Conservation (phyloP, 2,888 invertebrate genomes). For the Trachelus stipa region DNA sequence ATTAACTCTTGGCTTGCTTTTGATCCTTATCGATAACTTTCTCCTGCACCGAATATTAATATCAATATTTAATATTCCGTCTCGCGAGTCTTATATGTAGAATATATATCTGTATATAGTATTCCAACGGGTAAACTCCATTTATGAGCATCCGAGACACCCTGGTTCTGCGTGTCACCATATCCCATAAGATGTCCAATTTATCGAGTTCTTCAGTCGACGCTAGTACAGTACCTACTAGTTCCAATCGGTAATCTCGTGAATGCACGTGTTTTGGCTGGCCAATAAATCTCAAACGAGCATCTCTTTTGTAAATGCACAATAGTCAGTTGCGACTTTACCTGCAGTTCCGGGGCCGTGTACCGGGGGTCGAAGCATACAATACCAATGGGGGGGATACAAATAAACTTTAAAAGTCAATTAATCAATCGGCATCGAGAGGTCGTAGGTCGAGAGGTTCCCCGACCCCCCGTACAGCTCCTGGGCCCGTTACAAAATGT, state of each 20-base stretch:
- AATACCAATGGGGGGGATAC: conserved; percentile 47
- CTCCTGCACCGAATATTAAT: no score
- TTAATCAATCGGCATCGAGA: conserved; percentile 47
- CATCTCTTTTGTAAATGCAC: conserved; percentile 22
- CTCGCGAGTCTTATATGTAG: no score
- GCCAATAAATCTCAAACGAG: conserved; percentile 41
- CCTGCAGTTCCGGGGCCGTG: background rate
- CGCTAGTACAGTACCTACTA: background rate
- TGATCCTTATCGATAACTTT: background rate
- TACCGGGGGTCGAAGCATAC: conserved; percentile 29
- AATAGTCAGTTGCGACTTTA: conserved; percentile 22
- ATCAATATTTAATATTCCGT: no score
- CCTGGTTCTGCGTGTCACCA: no score
- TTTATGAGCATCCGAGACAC: no score
- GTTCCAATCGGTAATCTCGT: background rate
- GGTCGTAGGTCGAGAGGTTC: conserved; percentile 38
- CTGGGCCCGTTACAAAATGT: conserved; percentile 2
- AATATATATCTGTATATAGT: no score
- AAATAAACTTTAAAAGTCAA: conserved; percentile 51
- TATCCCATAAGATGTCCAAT: no score
- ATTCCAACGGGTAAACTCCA: no score
- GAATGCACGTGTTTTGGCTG: conserved; percentile 26
- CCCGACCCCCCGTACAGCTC: conserved; percentile 7
- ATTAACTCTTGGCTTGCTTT: background rate
- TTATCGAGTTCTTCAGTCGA: no score